A percentile compares a stretch with the other conserved stretches of the same genome.
These are phyloP conservation scores for Lampris incognitus DNA, from an alignment of 2,113 vertebrate genomes.

Conservation along the genomic window DNA sequence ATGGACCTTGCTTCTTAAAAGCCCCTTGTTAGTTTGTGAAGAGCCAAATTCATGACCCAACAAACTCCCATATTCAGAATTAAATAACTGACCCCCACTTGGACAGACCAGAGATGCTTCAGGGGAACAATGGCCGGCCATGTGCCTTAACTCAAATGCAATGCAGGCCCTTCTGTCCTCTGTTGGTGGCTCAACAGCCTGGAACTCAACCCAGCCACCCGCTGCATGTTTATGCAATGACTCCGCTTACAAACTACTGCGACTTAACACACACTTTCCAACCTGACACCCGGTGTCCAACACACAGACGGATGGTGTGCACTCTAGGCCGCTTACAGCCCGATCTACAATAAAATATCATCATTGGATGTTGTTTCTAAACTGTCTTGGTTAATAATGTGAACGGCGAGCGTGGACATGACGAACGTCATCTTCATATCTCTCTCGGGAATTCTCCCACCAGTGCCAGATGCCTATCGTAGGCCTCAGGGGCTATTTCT, in stretches of 20 bases:
- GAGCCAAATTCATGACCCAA: too few relatives aligned
- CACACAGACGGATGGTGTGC: slow-evolving; percentile 9
- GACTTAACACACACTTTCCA: slow-evolving; percentile 53
- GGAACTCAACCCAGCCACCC: slow-evolving; percentile 52
- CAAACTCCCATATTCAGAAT: background rate
- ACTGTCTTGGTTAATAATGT: slow-evolving; percentile 51
- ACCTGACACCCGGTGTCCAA: slow-evolving; percentile 44
- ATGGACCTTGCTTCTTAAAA: too few relatives aligned
- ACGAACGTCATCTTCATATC: slow-evolving; percentile 65
- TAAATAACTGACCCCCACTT: background rate
- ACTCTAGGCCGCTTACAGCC: background rate
- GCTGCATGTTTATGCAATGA: slow-evolving; percentile 37
- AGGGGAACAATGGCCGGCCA: slow-evolving; percentile 28
- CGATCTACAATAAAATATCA: background rate
- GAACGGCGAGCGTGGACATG: slow-evolving; percentile 61
- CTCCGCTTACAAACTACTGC: slow-evolving; percentile 41
- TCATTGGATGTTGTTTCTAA: slow-evolving; percentile 24
- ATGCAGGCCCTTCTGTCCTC: slow-evolving; percentile 26
- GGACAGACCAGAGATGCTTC: background rate
- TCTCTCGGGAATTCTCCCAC: slow-evolving; percentile 72
- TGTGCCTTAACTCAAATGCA: slow-evolving; percentile 25
- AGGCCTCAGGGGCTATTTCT: slow-evolving; percentile 76
- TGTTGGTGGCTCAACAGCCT: slow-evolving; percentile 48
- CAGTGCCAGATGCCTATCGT: slow-evolving; percentile 76
- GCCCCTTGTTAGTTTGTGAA: too few relatives aligned